phyloP scores from a whole-genome alignment of 2,888 invertebrate species.

The Sphaerophoria taeniata region DNA sequence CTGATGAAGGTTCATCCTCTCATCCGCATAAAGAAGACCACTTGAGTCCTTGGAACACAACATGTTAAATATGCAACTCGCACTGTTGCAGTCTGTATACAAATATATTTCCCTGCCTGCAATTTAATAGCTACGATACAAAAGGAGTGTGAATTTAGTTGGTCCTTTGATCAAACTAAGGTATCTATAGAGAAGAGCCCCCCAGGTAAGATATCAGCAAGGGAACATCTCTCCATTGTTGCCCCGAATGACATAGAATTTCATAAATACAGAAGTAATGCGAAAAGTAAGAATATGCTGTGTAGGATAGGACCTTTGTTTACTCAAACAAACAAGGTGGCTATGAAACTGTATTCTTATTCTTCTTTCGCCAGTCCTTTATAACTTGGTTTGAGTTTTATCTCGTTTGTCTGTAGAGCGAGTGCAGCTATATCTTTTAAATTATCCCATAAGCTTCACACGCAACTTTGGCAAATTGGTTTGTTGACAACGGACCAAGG shows the following conservation, averaged over 20 bases:
- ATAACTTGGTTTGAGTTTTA: slow-evolving; percentile 16
- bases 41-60: slow-evolving; percentile 34
- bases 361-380: slow-evolving; percentile 14
- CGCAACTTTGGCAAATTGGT: slow-evolving; percentile 61
- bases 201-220: slow-evolving; percentile 63
- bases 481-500: slow-evolving; percentile 65
- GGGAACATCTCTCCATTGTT: slow-evolving; percentile 64
- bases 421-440: slow-evolving; percentile 38
- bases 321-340: slow-evolving; percentile 20
- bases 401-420: slow-evolving; percentile 23
- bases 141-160: neutral
- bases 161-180: slow-evolving; percentile 26
- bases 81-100: neutral
- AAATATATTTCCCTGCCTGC: neutral
- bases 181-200: no score
- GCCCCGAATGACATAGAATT: slow-evolving; percentile 56
- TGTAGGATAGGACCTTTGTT: slow-evolving; percentile 54
- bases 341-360: slow-evolving; percentile 21
- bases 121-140: neutral
- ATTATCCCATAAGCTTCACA: slow-evolving; percentile 38
- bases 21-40: neutral
- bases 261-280: slow-evolving; percentile 73
- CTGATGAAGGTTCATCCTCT: slow-evolving; percentile 45
- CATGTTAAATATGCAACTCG: slow-evolving; percentile 33
- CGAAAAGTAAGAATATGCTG: slow-evolving; percentile 68